Conservation (phyloP, 2,113 vertebrate genomes). For the Ibidorhyncha struthersii region DNA sequence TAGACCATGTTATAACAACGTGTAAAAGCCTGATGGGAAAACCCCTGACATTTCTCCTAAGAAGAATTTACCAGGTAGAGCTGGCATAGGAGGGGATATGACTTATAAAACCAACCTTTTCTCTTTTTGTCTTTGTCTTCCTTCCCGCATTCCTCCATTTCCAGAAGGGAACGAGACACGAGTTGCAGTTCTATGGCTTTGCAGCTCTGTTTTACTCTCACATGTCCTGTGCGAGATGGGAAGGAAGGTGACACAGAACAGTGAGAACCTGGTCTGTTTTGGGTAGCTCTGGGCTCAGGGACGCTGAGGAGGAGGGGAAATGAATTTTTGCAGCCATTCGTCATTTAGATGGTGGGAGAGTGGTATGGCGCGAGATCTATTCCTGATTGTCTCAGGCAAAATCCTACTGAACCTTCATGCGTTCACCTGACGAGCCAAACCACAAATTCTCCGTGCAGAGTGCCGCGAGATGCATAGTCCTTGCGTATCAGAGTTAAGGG, state of each 20-base stretch:
- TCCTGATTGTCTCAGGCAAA: background rate
- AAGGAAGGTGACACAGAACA: background rate
- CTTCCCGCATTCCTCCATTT: background rate
- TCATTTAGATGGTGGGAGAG: background rate
- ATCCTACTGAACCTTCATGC: background rate
- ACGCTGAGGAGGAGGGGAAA: background rate
- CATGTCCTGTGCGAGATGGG: rapidly evolving
- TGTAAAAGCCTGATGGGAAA: background rate
- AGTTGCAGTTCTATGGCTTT: background rate
- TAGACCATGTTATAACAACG: background rate
- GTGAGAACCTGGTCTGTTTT: background rate
- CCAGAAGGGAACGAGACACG: background rate
- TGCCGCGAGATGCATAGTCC: background rate
- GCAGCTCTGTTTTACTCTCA: background rate
- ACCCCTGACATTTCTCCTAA: background rate
- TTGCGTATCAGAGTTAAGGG: background rate
- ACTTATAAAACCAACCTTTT: background rate
- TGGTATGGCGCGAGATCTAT: rapidly evolving
- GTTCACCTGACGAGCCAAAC: background rate
- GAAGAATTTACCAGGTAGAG: background rate
- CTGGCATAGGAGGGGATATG: background rate
- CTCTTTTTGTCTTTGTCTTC: background rate
- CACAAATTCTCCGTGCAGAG: background rate
- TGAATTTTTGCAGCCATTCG: background rate
- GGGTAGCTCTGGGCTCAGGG: background rate